Evolutionary conservation across 2,113 vertebrate species (phyloP).

Genomic region (Trochalopteron elliotii): DNA sequence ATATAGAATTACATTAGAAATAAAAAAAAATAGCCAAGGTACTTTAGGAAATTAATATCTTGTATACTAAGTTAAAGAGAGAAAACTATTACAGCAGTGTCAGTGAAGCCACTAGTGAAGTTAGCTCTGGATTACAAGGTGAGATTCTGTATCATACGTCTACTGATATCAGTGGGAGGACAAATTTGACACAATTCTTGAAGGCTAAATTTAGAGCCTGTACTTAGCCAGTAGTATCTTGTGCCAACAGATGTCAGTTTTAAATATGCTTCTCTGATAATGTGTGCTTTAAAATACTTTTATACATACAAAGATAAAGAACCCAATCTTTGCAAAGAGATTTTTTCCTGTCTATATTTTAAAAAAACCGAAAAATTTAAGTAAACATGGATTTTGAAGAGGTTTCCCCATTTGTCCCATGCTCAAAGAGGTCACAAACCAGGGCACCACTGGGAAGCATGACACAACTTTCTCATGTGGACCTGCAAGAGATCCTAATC

Average conservation of each 20-base stretch:
- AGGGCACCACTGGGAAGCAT: not conserved
- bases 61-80: not conserved
- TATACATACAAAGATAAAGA: not conserved
- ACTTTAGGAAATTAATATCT: not conserved
- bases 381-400: not conserved
- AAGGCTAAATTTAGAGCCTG: not conserved
- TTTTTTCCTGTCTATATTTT: not conserved
- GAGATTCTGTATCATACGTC: not conserved
- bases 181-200: not conserved
- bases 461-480: not conserved
- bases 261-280: not conserved
- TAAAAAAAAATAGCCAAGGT: not conserved
- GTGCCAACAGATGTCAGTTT: not conserved
- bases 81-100: not conserved
- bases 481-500: constrained; percentile 35
- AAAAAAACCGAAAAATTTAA: not conserved
- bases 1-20: not conserved
- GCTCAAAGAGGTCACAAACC: not conserved
- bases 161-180: not conserved
- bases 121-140: not conserved
- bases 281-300: not conserved
- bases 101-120: not conserved
- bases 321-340: not conserved
- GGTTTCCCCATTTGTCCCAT: not conserved
- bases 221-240: not conserved